These are phyloP conservation scores for Guaruba guarouba DNA, from an alignment of 2,113 vertebrate genomes.

Conservation along the genomic window DNA sequence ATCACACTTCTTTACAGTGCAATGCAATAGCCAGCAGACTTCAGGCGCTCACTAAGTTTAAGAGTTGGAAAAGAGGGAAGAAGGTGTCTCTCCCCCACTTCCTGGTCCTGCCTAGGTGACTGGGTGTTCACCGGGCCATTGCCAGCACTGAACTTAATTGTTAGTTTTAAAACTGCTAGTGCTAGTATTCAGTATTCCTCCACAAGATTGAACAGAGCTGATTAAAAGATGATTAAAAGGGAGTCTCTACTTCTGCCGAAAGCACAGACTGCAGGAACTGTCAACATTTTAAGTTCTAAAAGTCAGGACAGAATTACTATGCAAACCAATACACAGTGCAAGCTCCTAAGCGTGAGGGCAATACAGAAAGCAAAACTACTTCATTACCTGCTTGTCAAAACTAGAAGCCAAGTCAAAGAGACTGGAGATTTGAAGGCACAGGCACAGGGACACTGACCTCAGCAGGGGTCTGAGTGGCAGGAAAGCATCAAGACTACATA, in stretches of 20 bases:
- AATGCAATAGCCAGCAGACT: background rate
- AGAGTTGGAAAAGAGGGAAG: background rate
- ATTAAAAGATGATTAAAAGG: background rate
- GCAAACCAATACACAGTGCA: background rate
- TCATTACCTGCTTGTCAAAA: background rate
- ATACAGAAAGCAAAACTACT: background rate
- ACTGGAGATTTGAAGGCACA: background rate
- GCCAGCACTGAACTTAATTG: fast-evolving
- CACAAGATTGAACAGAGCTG: background rate
- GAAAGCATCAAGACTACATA: background rate
- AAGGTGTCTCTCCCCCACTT: too few relatives aligned
- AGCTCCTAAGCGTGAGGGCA: background rate
- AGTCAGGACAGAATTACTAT: background rate
- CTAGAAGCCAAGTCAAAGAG: background rate
- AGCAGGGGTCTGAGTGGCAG: background rate
- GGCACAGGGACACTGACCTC: background rate
- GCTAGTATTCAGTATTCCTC: background rate
- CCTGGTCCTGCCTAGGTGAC: too few relatives aligned
- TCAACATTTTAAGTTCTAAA: background rate
- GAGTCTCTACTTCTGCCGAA: background rate
- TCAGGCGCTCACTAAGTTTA: background rate
- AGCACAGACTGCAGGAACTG: background rate
- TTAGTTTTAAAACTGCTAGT: background rate
- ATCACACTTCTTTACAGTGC: background rate
- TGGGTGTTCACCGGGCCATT: background rate